Evolutionary conservation across 1,140 invertebrate species (phyloP), one percentile per base, ranked within the genome.

Genomic region (Meloidogyne hapla): DNA sequence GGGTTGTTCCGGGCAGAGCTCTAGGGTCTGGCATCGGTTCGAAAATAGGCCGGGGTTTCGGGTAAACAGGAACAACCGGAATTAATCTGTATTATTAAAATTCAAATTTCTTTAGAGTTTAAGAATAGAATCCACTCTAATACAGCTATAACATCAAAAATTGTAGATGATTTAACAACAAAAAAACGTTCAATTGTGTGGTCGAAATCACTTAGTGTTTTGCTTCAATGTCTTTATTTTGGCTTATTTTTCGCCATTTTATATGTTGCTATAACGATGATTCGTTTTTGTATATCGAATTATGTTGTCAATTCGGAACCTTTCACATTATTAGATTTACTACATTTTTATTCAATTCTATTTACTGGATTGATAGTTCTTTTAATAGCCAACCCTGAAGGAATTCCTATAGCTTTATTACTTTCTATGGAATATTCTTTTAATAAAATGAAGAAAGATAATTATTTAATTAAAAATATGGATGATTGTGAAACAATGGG

Each of bases 361-460:
- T 99, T 99, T 89, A 98, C 98, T 88, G 96, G 96, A 92, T 96
- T 99, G 12, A 99, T 96, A 76, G 96, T 99, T 77, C 91, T 99
- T 76, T 96, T 99, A 15, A 96, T 99, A 62, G 96, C 96, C 79
- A 96, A 99, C 56, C 96, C 96, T 56, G 96, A 99, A 90, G 96
- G 96, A 87, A 91, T 99, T 83, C 96, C 96, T 79, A 90, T 99
- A 56, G 96, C 96, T 87, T 96, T 99, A 80, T 99, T 96, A 13
- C 89, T 99, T 45, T 96, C 96, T 12, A 90, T 99, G 74, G 96
- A 96, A 79, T 99, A 99, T 89, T 98, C 96, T 83, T 96, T 99
- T 77, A 98, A 98, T 92, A 95, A 97, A 98, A 99, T 99, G 96
- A 99, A 98, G 96, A 93, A 95, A 90, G 96, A 99, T 89, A 99